phyloP scores from a whole-genome alignment of 1,140 invertebrate genomes.

The Bicyclus anynana region DNA sequence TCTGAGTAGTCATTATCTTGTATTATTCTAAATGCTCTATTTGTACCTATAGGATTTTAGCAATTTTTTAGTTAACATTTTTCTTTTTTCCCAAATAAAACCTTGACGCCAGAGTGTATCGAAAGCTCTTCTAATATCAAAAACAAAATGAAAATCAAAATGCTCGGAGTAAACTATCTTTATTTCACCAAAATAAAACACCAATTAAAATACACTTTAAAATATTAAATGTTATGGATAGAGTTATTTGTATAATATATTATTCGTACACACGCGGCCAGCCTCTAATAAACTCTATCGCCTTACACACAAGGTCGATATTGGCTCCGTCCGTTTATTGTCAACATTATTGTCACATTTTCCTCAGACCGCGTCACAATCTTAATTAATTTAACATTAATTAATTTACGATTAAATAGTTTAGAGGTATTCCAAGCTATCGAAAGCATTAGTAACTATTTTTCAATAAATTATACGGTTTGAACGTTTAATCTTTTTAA shows the following conservation, averaged over 20 bases:
- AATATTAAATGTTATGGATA: slow-evolving; percentile 59
- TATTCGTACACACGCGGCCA: slow-evolving; percentile 36
- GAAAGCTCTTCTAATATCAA: no score
- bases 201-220: slow-evolving; percentile 71
- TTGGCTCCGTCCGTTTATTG: slow-evolving; percentile 32
- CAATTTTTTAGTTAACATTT: no score
- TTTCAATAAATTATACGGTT: background rate
- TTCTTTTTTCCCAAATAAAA: no score
- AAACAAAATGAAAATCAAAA: slow-evolving; percentile 52
- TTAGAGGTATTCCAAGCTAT: slow-evolving; percentile 20
- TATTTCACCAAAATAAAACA: slow-evolving; percentile 68
- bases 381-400: slow-evolving; percentile 11
- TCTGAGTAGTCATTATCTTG: no score
- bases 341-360: slow-evolving; percentile 43
- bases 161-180: slow-evolving; percentile 75
- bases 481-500: no score
- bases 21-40: no score
- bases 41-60: no score
- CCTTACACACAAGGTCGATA: slow-evolving; percentile 25
- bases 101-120: no score
- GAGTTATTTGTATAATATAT: slow-evolving; percentile 52
- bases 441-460: slow-evolving; percentile 3
- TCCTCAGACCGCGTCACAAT: slow-evolving; percentile 24
- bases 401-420: slow-evolving; percentile 1
- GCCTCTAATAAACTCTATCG: slow-evolving; percentile 16